Evolutionary conservation across 2,797 vertebrate species (phyloP).

Genomic region (Gobio occitaniae): DNA sequence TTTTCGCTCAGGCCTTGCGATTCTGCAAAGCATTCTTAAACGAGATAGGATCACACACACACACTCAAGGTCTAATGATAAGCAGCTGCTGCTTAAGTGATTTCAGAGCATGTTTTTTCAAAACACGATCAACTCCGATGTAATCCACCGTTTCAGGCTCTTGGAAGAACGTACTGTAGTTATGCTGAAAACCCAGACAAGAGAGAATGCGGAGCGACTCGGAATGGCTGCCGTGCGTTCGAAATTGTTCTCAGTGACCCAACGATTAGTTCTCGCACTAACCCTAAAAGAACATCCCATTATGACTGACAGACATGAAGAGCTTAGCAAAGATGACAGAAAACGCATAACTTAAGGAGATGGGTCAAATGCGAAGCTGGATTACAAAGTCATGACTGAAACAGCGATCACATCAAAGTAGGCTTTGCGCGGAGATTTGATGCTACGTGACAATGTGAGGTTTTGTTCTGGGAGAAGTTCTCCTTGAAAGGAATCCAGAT

Average conservation of each 20-base stretch:
- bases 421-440: conserved; percentile 74
- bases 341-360: conserved; percentile 67
- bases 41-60: conserved; percentile 79
- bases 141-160: conserved; percentile 67
- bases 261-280: conserved; percentile 57
- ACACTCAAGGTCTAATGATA: conserved; percentile 77
- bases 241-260: conserved; percentile 62
- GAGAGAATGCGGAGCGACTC: not conserved
- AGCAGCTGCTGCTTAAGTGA: conserved; percentile 78
- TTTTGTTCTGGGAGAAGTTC: conserved; percentile 71
- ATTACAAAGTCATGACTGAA: conserved; percentile 77
- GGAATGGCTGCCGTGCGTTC: conserved; percentile 41
- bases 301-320: conserved; percentile 61
- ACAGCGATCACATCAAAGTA: conserved; percentile 77
- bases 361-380: conserved; percentile 73
- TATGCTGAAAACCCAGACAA: conserved; percentile 2
- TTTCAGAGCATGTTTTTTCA: conserved; percentile 72
- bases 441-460: conserved; percentile 77
- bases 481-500: conserved; percentile 68
- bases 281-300: conserved; percentile 64
- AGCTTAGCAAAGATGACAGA: conserved; percentile 69
- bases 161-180: conserved; percentile 59
- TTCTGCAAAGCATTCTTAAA: conserved; percentile 71
- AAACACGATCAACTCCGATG: conserved; percentile 73
- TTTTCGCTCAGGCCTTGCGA: conserved; percentile 69